Base-by-base conservation (phyloP, 1,140 invertebrate genomes). In the Chionoecetes opilio region DNA sequence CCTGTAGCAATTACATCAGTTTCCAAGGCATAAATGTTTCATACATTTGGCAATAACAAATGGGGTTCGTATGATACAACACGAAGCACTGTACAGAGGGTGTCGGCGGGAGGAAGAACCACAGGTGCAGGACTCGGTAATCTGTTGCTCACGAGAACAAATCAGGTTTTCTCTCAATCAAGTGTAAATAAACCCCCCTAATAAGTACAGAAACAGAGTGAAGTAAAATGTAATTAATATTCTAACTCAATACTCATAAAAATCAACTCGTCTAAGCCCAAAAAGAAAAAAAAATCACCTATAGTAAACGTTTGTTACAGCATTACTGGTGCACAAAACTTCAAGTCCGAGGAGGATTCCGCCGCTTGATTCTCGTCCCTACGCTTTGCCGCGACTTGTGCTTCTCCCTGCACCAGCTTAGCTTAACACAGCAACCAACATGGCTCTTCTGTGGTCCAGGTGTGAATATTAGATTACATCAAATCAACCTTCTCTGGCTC, bases 401-500 rank as follows among this genome's bases (percentile, higher is more conserved):
- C 32, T 38, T 29, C 38, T 38, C 34, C n/a, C 34, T 38, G n/a
- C 86, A 38, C 29, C n/a, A 41, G n/a, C 38, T 26, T 35, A n/a
- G 86, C n/a, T 37, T 90, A 53, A 53, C 53, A 90, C 88, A 86
- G 32, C 35, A 29, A 90, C n/a, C 53, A 90, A 90, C 41, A 6
- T 53, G 38, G 14, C 37, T 41, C 41, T 53, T 38, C 92, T 41
- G 82, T 86, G 85, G 31, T 32, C 92, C 92, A 93, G 92, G 92
- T 93, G 92, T 93, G 75, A 86, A 86, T 82, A 46, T 46, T 29
- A 29, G 17, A n/a, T 93, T 29, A 32, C 63, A 84, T 37, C 87
- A 75, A 93, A 93, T 35, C 75, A 88, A 93, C 82, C 75, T 94
- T 91, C 89, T 94, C 82, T 91, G 75, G 75, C 75, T 91, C 75